phyloP scores from a whole-genome alignment of 2,888 invertebrate genomes.

The Macrosoma leucophasiata region DNA sequence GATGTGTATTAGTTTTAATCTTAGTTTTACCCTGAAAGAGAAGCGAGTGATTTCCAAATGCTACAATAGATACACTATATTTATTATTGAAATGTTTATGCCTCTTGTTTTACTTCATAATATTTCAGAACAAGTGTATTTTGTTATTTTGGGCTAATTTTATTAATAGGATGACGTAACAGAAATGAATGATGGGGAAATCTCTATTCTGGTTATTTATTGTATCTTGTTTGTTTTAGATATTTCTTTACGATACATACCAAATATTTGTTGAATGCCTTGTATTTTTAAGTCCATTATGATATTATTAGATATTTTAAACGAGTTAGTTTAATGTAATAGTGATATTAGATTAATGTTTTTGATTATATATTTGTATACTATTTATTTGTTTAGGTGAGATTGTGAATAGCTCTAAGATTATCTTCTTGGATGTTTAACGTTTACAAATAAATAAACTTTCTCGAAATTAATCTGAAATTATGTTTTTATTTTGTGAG shows the following conservation, averaged over 20 bases:
- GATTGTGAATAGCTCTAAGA: slow-evolving; percentile 59
- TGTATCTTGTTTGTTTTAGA: slow-evolving; percentile 1
- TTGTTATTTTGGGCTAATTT: not conserved
- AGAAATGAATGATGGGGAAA: slow-evolving; percentile 1
- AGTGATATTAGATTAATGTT: slow-evolving; percentile 70
- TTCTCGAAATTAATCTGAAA: slow-evolving; percentile 44
- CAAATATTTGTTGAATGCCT: slow-evolving; percentile 37
- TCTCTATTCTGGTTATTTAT: not conserved
- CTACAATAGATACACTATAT: too few species aligned
- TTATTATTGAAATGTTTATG: too few species aligned
- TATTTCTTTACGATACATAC: slow-evolving; percentile 19
- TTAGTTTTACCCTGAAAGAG: too few species aligned
- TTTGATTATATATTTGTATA: slow-evolving; percentile 59
- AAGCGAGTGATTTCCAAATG: too few species aligned
- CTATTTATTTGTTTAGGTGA: slow-evolving; percentile 66
- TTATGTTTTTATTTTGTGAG: too few species aligned
- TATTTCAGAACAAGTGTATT: not conserved
- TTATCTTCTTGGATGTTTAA: slow-evolving; percentile 64
- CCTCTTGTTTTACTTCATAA: too few species aligned
- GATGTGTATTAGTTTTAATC: too few species aligned
- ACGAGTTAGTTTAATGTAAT: slow-evolving; percentile 50
- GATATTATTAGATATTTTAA: slow-evolving; percentile 35
- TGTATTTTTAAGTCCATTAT: slow-evolving; percentile 27
- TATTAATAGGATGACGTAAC: too few species aligned
- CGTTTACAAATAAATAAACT: slow-evolving; percentile 64